A percentile compares a stretch with the other conserved stretches of the same genome.
Conservation (phyloP, 2,113 vertebrate species). For the Protobothrops flavoviridis region DNA sequence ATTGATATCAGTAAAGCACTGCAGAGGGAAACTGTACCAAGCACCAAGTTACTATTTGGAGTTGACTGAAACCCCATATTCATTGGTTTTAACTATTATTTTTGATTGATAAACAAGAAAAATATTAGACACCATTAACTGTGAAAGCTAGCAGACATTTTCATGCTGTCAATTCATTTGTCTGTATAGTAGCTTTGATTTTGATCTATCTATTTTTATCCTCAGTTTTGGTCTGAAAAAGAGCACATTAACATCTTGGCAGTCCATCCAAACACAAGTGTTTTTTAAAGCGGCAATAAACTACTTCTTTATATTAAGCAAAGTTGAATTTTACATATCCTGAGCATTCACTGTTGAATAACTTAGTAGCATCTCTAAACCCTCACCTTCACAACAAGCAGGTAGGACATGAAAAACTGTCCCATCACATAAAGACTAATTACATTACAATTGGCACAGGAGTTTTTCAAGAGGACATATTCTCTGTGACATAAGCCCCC, state of each 20-base stretch:
- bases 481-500: background rate
- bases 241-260: conserved; percentile 23
- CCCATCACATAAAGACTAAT: conserved; percentile 40
- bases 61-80: conserved; percentile 28
- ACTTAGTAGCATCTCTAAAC: conserved; percentile 33
- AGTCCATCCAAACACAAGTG: conserved; percentile 17
- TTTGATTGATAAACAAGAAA: conserved; percentile 36
- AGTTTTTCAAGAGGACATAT: background rate
- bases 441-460: conserved; percentile 2
- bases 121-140: conserved; percentile 31
- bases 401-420: conserved; percentile 29
- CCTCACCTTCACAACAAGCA: conserved; percentile 48
- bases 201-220: background rate
- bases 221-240: conserved; percentile 18
- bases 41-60: conserved; percentile 36
- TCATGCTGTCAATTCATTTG: conserved; percentile 27
- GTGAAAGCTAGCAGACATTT: conserved; percentile 30
- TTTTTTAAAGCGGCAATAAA: conserved; percentile 35
- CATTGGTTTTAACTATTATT: conserved; percentile 23
- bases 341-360: background rate
- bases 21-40: conserved; percentile 10
- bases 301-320: background rate
- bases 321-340: conserved; percentile 3
- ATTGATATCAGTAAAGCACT: conserved; percentile 3
- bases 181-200: background rate